Evolutionary conservation across 2,888 invertebrate species (phyloP).

Genomic region (Pseudeuparius sepicola): DNA sequence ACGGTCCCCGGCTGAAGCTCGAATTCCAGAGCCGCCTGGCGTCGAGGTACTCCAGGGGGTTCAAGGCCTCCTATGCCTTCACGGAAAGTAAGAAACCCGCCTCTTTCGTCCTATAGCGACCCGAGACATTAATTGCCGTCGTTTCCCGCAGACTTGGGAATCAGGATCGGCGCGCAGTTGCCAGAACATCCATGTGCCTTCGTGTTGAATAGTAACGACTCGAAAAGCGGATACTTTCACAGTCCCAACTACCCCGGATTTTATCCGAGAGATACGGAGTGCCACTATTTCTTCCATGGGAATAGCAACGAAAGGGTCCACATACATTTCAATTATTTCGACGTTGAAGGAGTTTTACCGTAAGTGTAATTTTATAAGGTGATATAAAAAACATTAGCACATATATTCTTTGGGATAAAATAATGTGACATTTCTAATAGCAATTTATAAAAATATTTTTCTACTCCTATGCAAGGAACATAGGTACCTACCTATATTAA

Average conservation of each 20-base stretch:
- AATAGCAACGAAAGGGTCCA: slow-evolving; percentile 66
- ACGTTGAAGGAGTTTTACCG: slow-evolving; percentile 91
- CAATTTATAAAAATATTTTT: too few species aligned
- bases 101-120: neutral
- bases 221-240: slow-evolving; percentile 69
- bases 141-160: slow-evolving; percentile 69
- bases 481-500: too few species aligned
- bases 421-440: too few species aligned
- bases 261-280: slow-evolving; percentile 82
- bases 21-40: slow-evolving; percentile 74
- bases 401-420: too few species aligned
- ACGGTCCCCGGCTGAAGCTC: slow-evolving; percentile 73
- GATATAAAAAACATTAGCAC: too few species aligned
- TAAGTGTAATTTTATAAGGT: slow-evolving; percentile 51
- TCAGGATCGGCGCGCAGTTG: slow-evolving; percentile 69
- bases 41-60: slow-evolving; percentile 73
- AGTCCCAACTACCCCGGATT: slow-evolving; percentile 87
- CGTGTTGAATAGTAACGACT: slow-evolving; percentile 73
- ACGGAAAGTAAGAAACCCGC: slow-evolving; percentile 68
- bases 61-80: slow-evolving; percentile 81
- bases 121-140: neutral
- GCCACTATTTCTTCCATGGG: slow-evolving; percentile 86
- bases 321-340: slow-evolving; percentile 81
- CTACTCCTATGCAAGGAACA: too few species aligned
- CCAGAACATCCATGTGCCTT: slow-evolving; percentile 77